Evolutionary conservation across 2,113 vertebrate species (phyloP).

Genomic region (Oncorhynchus nerka): DNA sequence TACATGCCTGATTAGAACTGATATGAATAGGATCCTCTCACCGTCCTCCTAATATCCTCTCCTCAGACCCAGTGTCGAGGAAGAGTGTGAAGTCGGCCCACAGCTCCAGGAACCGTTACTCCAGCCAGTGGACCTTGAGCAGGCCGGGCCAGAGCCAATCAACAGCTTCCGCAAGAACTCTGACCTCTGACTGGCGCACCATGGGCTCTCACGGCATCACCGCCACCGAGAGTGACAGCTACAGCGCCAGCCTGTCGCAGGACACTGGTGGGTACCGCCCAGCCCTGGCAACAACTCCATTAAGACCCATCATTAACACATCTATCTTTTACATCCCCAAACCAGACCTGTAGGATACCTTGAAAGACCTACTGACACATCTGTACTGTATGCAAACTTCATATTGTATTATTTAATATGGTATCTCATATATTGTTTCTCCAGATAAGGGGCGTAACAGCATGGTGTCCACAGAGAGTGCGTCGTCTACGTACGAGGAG

Average conservation of each 20-base stretch:
- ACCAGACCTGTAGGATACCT: background rate
- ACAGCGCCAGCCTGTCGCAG: slow-evolving; percentile 96
- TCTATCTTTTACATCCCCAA: background rate
- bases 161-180: slow-evolving; percentile 89
- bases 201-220: slow-evolving; percentile 96
- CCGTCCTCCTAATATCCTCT: background rate
- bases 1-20: background rate
- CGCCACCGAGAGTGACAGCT: slow-evolving; percentile 97
- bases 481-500: slow-evolving; percentile 95
- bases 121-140: slow-evolving; percentile 98
- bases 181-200: slow-evolving; percentile 95
- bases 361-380: background rate
- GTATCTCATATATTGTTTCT: slow-evolving; percentile 3
- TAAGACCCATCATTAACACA: too few relatives aligned
- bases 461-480: slow-evolving; percentile 97
- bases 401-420: background rate
- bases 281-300: too few relatives aligned
- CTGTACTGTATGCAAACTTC: too few relatives aligned
- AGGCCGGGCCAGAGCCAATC: slow-evolving; percentile 87
- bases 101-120: slow-evolving; percentile 94
- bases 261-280: slow-evolving; percentile 72
- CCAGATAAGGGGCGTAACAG: slow-evolving; percentile 96
- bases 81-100: slow-evolving; percentile 96
- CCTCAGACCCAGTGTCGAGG: slow-evolving; percentile 89
- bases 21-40: too few relatives aligned